A percentile compares a stretch with the other conserved stretches of the same genome.
These are phyloP conservation scores for Ambastaia sidthimunki DNA, from an alignment of 2,797 vertebrate species.

Conservation along the genomic window DNA sequence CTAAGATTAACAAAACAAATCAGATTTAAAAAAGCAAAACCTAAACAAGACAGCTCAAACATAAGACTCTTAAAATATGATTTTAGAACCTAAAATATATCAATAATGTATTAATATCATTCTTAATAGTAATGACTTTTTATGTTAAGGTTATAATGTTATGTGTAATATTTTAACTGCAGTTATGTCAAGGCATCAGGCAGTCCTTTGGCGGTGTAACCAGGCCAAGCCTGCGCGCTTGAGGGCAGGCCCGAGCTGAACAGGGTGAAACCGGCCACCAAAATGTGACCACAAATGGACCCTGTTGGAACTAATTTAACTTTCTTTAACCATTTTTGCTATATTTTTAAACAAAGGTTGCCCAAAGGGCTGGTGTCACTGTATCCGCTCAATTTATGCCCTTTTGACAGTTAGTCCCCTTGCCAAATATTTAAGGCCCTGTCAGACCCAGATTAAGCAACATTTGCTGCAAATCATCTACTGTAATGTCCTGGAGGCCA, in stretches of 20 bases:
- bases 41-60: background rate
- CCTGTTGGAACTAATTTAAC: too few relatives aligned
- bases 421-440: background rate
- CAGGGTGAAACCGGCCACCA: too few relatives aligned
- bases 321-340: background rate
- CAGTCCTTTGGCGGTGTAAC: too few relatives aligned
- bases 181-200: background rate
- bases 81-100: background rate
- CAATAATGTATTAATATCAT: background rate
- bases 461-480: constrained; percentile 51
- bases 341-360: background rate
- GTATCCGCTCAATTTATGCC: background rate
- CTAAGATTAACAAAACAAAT: background rate
- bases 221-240: too few relatives aligned
- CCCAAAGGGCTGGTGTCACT: background rate
- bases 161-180: background rate
- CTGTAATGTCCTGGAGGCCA: constrained; percentile 31
- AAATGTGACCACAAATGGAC: too few relatives aligned
- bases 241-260: too few relatives aligned
- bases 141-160: background rate
- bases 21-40: constrained; percentile 31
- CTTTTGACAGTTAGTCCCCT: background rate
- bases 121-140: too few relatives aligned
- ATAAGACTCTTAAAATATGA: background rate
- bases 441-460: constrained; percentile 34